phyloP scores from a whole-genome alignment of 1,140 invertebrate genomes.

The Araneus ventricosus region DNA sequence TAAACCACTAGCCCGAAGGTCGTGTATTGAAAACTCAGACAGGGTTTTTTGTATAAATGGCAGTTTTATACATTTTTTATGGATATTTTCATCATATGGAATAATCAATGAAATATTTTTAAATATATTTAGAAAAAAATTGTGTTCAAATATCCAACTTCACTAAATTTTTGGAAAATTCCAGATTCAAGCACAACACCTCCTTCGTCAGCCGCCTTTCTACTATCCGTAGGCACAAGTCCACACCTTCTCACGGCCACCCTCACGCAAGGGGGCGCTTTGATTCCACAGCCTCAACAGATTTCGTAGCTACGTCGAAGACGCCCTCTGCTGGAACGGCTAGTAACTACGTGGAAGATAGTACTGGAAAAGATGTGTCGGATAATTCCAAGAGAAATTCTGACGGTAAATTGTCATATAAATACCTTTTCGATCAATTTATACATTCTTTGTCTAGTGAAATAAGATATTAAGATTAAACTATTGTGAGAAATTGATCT shows the following conservation, averaged over 20 bases:
- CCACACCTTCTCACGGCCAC: conserved; percentile 84
- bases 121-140: no score
- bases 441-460: no score
- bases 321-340: conserved; percentile 82
- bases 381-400: conserved; percentile 90
- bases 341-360: conserved; percentile 85
- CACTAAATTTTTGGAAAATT: not conserved
- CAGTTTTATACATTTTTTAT: no score
- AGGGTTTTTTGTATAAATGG: no score
- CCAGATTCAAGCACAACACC: conserved; percentile 93
- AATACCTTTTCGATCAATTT: no score
- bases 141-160: not conserved
- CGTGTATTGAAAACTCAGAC: no score
- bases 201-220: conserved; percentile 93
- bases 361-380: conserved; percentile 83
- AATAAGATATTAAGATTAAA: no score
- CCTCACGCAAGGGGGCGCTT: conserved; percentile 76
- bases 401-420: conserved; percentile 84
- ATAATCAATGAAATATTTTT: no score
- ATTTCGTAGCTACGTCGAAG: conserved; percentile 74
- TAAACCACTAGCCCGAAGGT: no score
- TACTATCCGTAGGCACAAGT: conserved; percentile 88
- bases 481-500: no score
- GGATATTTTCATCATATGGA: no score
- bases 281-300: conserved; percentile 59